phyloP scores from a whole-genome alignment of 1,140 invertebrate species.

The Lucilia cuprina region DNA sequence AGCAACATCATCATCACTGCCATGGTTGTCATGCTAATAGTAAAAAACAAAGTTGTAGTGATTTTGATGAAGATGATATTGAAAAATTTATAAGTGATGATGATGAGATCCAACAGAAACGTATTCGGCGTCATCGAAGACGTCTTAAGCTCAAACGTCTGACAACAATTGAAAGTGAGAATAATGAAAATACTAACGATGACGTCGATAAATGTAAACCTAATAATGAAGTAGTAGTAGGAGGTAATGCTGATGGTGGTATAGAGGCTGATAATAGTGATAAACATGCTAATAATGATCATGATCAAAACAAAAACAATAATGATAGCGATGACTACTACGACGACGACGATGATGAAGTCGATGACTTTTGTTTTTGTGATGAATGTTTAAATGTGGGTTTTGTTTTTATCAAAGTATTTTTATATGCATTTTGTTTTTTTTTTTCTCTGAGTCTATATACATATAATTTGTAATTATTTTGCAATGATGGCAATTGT shows the following conservation, averaged over 20 bases:
- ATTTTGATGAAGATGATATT: slow-evolving; percentile 10
- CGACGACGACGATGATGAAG: slow-evolving; percentile 54
- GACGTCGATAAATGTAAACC: background rate
- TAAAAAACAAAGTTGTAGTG: background rate
- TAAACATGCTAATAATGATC: background rate
- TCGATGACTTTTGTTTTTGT: slow-evolving; percentile 73
- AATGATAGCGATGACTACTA: slow-evolving; percentile 43
- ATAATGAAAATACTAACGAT: slow-evolving; percentile 27
- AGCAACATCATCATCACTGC: slow-evolving; percentile 55
- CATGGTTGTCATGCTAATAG: slow-evolving; percentile 45
- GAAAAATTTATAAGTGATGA: slow-evolving; percentile 12
- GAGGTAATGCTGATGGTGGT: background rate
- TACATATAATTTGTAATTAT: slow-evolving; percentile 14
- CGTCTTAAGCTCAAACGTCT: background rate
- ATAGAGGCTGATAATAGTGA: slow-evolving; percentile 28
- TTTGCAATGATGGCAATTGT: background rate
- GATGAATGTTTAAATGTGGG: slow-evolving; percentile 74
- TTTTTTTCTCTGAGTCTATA: background rate
- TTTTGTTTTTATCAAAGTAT: slow-evolving; percentile 48
- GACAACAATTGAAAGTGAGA: background rate
- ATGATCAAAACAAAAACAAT: slow-evolving; percentile 43
- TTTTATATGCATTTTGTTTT: background rate
- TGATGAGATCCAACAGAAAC: background rate
- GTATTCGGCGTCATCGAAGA: slow-evolving; percentile 11
- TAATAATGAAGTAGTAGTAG: background rate